Evolutionary conservation across 2,113 vertebrate species (phyloP), one percentile per base, ranked within the genome.

Genomic region (Gymnobelideus leadbeateri): DNA sequence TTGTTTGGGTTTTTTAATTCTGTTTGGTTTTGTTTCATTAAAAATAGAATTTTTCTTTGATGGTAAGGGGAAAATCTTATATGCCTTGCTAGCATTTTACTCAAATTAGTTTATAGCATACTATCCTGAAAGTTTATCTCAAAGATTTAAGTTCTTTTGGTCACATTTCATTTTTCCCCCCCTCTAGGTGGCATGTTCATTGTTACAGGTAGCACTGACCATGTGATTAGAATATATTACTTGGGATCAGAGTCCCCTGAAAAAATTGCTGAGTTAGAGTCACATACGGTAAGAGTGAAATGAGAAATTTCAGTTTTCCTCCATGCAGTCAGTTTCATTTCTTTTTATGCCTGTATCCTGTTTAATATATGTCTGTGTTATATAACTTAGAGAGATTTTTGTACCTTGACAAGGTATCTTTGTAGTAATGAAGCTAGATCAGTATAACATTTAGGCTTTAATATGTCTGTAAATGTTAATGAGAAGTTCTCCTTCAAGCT

Each of bases 171-270:
- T 95, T 95, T 93, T 97, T 97, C 96, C 97, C 54, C 96, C 96
- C 96, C 94, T 96, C 46, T 89, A 99, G 99, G 99, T 98, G 99
- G 99, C 49, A 99, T 99, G 99, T 99, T 99, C 98, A 99, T 99
- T 98, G 99, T 99, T 91, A 99, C 99, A 90, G 99, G 99, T 89
- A 99, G 99, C 95, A 99, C 99, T 77, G 99, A 99, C 98, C 99
- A 99, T 7, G 98, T 99, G 97, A 99, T 99, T 97, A 99, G 99
- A 97, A 99, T 99, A 97, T 99, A 99, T 98, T 99, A 99, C 98
- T 99, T 99, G 98, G 99, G 99, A 95, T 99, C 98, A 52, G 99
- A 99, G 93, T 98, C 98, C 12, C 99, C 99, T 0, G 99, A 99
- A 98, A 99, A 99, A 98, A 99, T 99, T 92, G 99, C 99, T 6